Evolutionary conservation across 2,113 vertebrate genomes (phyloP), one percentile per base, ranked within the genome.

Genomic region (Ptilonorhynchus violaceus): DNA sequence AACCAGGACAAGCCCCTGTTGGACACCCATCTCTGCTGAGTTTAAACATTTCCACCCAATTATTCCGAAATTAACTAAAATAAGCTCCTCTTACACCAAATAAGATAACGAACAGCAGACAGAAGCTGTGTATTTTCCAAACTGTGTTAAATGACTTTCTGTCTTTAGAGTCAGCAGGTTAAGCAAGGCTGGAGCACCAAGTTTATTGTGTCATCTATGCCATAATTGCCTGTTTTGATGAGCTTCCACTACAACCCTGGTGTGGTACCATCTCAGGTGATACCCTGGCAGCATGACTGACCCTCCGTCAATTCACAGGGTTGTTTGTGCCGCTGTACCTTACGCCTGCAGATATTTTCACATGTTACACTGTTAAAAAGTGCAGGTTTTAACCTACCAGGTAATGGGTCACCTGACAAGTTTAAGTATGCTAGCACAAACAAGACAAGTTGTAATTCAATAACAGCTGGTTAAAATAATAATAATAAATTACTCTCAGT

Each of bases 391-490:
- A 46, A 75, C 58, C 58, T 22, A 91, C 3, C 49, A 64, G 42
- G 35, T 55, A 84, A 89, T 75, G 63, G 92, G 62, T 72, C 70
- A 87, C 39, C 69, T 62, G 52, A 85, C 69, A 76, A 92, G 49
- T 63, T 67, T 25, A 81, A 66, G 46, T 67, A 33, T 0, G 0
- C 64, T 87, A 87, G 84, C n/a, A 82, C 69, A 88, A 93, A 92
- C 58, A 76, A 88, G 67, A 49, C 24, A 66, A 89, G 64, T 11
- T 68, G n/a, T 37, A 85, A 89, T 94, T 96, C 89, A 89, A 35
- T 85, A 93, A 92, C 1, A 91, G 77, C 66, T 91, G 58, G 47
- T 91, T 89, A 93, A 84, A 96, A 83, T 74, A 91, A 82, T 70
- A 73, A 39, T 69, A 83, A 91, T 84, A 58, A 96, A 91, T 89